phyloP scores from a whole-genome alignment of 1,140 invertebrate genomes.

The Drosophila seguyi region DNA sequence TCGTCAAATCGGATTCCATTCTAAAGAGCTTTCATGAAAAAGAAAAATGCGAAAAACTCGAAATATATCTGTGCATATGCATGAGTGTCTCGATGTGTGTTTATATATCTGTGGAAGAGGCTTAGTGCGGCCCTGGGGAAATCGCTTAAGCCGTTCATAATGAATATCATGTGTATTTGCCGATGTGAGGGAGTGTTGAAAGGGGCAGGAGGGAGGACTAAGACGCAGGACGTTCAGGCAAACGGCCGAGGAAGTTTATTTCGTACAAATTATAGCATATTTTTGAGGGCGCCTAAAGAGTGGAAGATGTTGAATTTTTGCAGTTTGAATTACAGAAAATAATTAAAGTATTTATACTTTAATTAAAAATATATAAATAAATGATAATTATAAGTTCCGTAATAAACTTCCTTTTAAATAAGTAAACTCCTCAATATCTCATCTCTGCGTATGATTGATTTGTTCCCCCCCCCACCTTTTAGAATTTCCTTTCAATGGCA shows the following conservation, averaged over 20 bases:
- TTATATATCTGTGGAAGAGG: slow-evolving; percentile 69
- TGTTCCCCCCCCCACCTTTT: background rate
- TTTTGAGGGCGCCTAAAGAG: background rate
- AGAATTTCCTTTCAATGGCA: slow-evolving; percentile 5
- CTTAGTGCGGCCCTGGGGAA: slow-evolving; percentile 80
- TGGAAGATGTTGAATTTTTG: background rate
- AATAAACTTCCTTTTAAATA: background rate
- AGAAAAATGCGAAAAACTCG: slow-evolving; percentile 23
- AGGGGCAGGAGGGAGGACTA: slow-evolving; percentile 4
- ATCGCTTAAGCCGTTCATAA: slow-evolving; percentile 85
- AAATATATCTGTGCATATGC: slow-evolving; percentile 73
- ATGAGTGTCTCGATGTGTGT: slow-evolving; percentile 47
- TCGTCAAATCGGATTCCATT: slow-evolving; percentile 74
- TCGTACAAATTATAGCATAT: slow-evolving; percentile 32
- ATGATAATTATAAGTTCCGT: background rate
- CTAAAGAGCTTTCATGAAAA: slow-evolving; percentile 55
- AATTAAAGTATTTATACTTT: background rate
- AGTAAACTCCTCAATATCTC: background rate
- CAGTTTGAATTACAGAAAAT: background rate
- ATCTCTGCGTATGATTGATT: slow-evolving; percentile 4
- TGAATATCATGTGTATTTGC: slow-evolving; percentile 74
- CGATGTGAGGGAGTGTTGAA: slow-evolving; percentile 27
- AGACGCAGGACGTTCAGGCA: slow-evolving; percentile 17
- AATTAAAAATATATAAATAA: background rate
- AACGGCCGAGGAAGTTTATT: slow-evolving; percentile 17